phyloP scores from a whole-genome alignment of 2,797 vertebrate species.

The Ctenochaetus hawaiiensis region DNA sequence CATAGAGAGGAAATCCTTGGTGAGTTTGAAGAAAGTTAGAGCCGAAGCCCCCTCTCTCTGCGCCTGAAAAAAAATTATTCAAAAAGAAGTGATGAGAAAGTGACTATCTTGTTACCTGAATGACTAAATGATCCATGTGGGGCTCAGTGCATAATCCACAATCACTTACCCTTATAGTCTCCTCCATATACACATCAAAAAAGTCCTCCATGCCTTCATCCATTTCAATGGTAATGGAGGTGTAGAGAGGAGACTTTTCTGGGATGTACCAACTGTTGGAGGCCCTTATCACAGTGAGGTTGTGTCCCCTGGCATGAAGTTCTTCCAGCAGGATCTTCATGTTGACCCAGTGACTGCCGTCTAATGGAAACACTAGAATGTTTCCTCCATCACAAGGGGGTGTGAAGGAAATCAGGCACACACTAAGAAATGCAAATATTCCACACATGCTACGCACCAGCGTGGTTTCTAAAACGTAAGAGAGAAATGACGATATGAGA shows the following conservation, averaged over 20 bases:
- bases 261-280: conserved; percentile 77
- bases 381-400: conserved; percentile 73
- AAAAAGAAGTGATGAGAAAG: neutral
- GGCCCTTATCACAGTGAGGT: conserved; percentile 73
- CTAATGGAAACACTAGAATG: conserved; percentile 78
- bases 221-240: conserved; percentile 59
- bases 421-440: conserved; percentile 32
- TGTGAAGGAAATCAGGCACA: conserved; percentile 39
- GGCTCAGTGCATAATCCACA: neutral
- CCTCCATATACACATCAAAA: conserved; percentile 56
- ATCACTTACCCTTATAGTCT: conserved; percentile 59
- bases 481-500: neutral
- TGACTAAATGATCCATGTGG: neutral
- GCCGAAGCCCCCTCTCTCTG: conserved; percentile 63
- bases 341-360: conserved; percentile 85
- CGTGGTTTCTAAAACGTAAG: conserved; percentile 43
- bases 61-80: conserved; percentile 31
- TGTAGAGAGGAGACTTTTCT: conserved; percentile 77
- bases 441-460: neutral
- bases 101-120: neutral
- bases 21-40: conserved; percentile 69
- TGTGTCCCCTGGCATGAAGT: conserved; percentile 79
- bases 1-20: conserved; percentile 63
- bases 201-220: conserved; percentile 11
- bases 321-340: conserved; percentile 82